Evolutionary conservation across 2,888 invertebrate species (phyloP).

Genomic region (Euclidia mi): DNA sequence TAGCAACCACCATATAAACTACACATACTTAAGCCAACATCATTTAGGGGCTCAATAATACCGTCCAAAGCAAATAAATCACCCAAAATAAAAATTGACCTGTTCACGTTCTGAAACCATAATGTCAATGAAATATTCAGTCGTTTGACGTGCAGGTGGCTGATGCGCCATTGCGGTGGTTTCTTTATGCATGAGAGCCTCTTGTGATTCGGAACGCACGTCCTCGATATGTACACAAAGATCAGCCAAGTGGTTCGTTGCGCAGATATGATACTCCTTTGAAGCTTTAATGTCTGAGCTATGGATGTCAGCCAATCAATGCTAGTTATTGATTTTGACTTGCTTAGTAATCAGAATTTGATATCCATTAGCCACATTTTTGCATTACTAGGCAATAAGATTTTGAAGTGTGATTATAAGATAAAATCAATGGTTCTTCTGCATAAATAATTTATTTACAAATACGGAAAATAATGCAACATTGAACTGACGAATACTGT

Average conservation of each 20-base stretch:
- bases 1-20: too few species aligned
- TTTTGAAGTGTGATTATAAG: too few species aligned
- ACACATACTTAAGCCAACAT: too few species aligned
- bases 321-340: too few species aligned
- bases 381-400: too few species aligned
- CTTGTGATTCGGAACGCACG: constrained; percentile 83
- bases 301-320: too few species aligned
- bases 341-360: too few species aligned
- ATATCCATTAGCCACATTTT: too few species aligned
- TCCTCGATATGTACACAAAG: constrained; percentile 73
- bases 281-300: neutral
- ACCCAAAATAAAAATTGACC: constrained; percentile 34
- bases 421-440: too few species aligned
- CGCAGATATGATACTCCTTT: constrained; percentile 11
- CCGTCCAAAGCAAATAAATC: constrained; percentile 1
- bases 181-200: constrained; percentile 87
- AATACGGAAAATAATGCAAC: too few species aligned
- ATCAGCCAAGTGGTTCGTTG: constrained; percentile 40
- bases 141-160: constrained; percentile 81
- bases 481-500: too few species aligned
- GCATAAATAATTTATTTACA: too few species aligned
- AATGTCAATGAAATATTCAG: constrained; percentile 81
- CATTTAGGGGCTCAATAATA: neutral
- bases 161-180: constrained; percentile 71
- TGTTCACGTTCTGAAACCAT: constrained; percentile 59